Base-by-base conservation (phyloP, 2,797 vertebrate genomes). In the Myotis findleyi region DNA sequence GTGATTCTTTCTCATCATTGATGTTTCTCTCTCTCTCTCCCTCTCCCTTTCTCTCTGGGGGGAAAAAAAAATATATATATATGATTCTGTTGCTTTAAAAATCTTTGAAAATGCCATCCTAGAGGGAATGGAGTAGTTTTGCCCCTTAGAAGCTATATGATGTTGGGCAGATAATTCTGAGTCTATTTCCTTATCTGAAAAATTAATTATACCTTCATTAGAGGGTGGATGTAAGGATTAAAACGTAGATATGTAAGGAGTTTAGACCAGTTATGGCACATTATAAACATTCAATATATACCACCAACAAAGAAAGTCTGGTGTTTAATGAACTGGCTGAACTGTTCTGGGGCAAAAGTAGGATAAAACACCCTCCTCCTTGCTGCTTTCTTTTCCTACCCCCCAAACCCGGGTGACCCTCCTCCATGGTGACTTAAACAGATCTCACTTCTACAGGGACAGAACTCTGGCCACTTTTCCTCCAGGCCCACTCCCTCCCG, bases 71-170 rank as follows among this genome's bases (percentile, higher is more conserved):
- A 47, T 13, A 47, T 47, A 17, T 17, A 51, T 51, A 51, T 51
- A 51, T 51, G 2, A 86, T 84, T 94, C 44, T 87, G 69, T 53
- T 75, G 64, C 75, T 96, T 94, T 8, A 94, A 51, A 30, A 30
- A n/a, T 55, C 38, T 90, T 66, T 85, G 64, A 90, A 79, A 93
- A 83, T 44, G n/a, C 51, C 21, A 66, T 30, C 7, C 23, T 93
- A 16, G 62, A 73, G 51, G 55, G 11, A 66, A 57, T 11, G 27
- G 7, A 62, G 77, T 30, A 30, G 23, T 49, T 79, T 38, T 49
- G n/a, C 30, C 21, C 30, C 30, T 77, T 41, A 87, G 25, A 83
- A 77, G 87, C 10, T 27, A 5, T 20, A 47, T 84, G 71, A 51
- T 36, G n/a, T 66, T 55, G 33, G 87, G 71, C 30, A 91, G 62